phyloP scores from a whole-genome alignment of 1,140 invertebrate genomes.

The Brachionus manjavacas region DNA sequence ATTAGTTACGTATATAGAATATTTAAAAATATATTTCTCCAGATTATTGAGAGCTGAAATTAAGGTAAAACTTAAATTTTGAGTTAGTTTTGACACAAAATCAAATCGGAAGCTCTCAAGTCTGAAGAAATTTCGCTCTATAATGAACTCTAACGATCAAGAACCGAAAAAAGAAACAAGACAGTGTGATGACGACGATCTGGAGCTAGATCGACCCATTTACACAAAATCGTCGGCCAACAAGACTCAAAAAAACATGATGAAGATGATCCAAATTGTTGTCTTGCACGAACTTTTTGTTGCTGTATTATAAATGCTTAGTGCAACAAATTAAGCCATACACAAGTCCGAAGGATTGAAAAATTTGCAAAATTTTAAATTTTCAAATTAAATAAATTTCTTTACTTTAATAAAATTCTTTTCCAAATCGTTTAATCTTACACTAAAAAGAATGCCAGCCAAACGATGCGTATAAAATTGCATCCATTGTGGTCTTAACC shows the following conservation, averaged over 20 bases:
- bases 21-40: not conserved
- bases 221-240: not conserved
- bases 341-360: not conserved
- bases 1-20: not conserved
- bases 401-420: not conserved
- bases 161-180: not conserved
- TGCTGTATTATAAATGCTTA: conserved; percentile 25
- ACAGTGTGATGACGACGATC: not conserved
- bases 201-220: not conserved
- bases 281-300: conserved; percentile 37
- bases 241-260: not conserved
- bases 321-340: not conserved
- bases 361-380: not conserved
- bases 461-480: conserved; percentile 26
- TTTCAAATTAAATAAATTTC: not conserved
- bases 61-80: not conserved
- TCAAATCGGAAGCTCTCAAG: not conserved
- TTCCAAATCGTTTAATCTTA: not conserved
- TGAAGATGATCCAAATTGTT: conserved; percentile 16
- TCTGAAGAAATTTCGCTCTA: not conserved
- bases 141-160: not conserved
- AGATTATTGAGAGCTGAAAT: not conserved
- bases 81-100: not conserved
- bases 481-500: not conserved
- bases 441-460: not conserved